Conservation (phyloP, 2,113 vertebrate genomes). For the Onychostoma macrolepis region DNA sequence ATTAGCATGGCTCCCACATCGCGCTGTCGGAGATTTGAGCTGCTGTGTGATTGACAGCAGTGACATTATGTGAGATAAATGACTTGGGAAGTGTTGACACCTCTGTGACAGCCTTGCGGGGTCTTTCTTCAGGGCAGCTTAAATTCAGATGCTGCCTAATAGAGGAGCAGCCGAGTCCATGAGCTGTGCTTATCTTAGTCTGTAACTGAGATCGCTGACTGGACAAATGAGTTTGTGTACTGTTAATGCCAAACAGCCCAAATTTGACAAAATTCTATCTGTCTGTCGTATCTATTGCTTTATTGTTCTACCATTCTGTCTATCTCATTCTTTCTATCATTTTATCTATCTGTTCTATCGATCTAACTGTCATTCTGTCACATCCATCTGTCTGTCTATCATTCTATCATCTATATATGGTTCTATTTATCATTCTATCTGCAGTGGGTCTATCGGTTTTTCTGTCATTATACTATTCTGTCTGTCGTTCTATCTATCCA, state of each 20-base stretch:
- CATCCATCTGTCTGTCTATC: neutral
- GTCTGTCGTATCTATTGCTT: too few species aligned
- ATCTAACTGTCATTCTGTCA: too few species aligned
- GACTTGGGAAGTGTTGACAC: conserved; percentile 59
- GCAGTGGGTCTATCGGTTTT: neutral
- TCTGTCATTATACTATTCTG: neutral
- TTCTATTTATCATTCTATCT: neutral
- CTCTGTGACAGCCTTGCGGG: conserved; percentile 56
- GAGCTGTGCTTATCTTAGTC: neutral
- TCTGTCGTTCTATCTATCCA: neutral
- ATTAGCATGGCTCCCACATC: conserved; percentile 67
- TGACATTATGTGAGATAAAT: conserved; percentile 67
- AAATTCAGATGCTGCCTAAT: conserved; percentile 59
- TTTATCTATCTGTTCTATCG: neutral
- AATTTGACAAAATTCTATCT: neutral
- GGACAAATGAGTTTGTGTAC: neutral
- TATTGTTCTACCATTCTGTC: too few species aligned
- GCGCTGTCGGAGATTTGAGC: conserved; percentile 49
- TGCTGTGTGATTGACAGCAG: conserved; percentile 69
- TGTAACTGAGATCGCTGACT: neutral
- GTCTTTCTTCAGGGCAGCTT: conserved; percentile 60
- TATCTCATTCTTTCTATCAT: too few species aligned
- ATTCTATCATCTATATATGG: neutral
- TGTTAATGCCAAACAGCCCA: neutral
- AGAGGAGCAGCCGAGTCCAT: conserved; percentile 1